Conservation (phyloP, 2,797 vertebrate genomes). For the Capromys pilorides region DNA sequence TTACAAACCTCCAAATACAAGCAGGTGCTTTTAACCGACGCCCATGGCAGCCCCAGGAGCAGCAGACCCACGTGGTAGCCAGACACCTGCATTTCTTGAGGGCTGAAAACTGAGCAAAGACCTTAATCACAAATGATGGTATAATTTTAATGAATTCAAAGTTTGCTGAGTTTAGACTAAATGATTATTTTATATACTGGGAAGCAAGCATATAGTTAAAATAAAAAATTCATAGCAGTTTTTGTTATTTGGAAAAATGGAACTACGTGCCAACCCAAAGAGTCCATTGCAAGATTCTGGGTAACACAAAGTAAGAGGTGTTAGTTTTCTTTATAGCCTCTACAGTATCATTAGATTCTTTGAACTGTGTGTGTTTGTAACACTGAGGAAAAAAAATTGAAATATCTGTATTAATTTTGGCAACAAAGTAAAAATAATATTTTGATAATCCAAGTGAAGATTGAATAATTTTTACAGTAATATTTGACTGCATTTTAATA, state of each 20-base stretch:
- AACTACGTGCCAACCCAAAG: not conserved
- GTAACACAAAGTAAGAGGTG: not conserved
- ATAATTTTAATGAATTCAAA: not conserved
- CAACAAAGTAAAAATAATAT: conserved; percentile 39
- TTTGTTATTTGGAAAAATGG: not conserved
- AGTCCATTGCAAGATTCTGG: not conserved
- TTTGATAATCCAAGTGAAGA: conserved; percentile 38
- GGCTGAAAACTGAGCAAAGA: not conserved
- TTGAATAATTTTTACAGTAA: conserved; percentile 22
- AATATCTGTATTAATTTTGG: conserved; percentile 13
- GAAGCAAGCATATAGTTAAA: not conserved
- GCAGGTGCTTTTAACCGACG: not conserved
- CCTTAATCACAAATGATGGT: not conserved
- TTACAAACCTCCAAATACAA: not conserved
- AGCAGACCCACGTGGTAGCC: not conserved
- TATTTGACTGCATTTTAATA: conserved; percentile 51
- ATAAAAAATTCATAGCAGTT: not conserved
- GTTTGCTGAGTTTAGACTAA: not conserved
- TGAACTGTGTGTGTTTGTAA: not conserved
- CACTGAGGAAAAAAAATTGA: not conserved
- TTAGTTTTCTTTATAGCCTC: not conserved
- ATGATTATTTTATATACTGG: not conserved
- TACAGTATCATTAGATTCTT: conserved; percentile 1
- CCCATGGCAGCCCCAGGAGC: not conserved
- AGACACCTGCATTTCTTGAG: not conserved